A percentile compares a stretch with the other conserved stretches of the same genome.
Evolutionary conservation across 2,797 vertebrate genomes (phyloP).

Genomic region (Sebastes kiyomatsui): DNA sequence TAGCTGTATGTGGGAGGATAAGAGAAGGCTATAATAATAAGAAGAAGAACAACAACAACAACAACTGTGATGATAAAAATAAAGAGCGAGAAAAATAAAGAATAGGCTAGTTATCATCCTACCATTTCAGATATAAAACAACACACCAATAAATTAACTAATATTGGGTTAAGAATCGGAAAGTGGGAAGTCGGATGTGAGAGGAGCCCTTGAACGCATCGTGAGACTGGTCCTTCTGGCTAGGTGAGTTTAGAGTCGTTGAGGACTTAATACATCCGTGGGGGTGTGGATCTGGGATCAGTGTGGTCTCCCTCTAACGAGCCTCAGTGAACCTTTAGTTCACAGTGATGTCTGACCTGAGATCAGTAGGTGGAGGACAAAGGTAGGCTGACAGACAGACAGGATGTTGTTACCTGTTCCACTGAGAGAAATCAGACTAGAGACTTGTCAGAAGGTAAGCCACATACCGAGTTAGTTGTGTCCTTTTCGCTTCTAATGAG

Average conservation of each 20-base stretch:
- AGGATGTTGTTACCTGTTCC: neutral
- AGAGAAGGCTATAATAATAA: too few relatives aligned
- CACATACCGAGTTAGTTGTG: neutral
- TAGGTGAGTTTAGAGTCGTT: slow-evolving; percentile 49
- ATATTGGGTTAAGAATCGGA: neutral
- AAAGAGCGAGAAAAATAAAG: too few relatives aligned
- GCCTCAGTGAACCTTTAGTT: fast-evolving
- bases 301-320: neutral
- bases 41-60: too few relatives aligned
- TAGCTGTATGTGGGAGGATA: too few relatives aligned
- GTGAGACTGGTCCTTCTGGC: slow-evolving; percentile 41
- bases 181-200: neutral
- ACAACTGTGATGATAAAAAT: too few relatives aligned
- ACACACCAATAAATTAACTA: neutral
- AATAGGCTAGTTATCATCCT: too few relatives aligned
- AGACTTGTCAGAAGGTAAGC: slow-evolving; percentile 31
- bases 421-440: neutral
- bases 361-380: neutral
- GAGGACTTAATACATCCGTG: too few relatives aligned
- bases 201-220: slow-evolving; percentile 35
- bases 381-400: neutral
- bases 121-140: neutral
- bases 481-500: neutral
- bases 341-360: slow-evolving; percentile 1
- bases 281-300: neutral